A percentile compares a stretch with the other conserved stretches of the same genome.
Evolutionary conservation across 2,888 invertebrate species (phyloP).

Genomic region (Lasioglossum marginatum): DNA sequence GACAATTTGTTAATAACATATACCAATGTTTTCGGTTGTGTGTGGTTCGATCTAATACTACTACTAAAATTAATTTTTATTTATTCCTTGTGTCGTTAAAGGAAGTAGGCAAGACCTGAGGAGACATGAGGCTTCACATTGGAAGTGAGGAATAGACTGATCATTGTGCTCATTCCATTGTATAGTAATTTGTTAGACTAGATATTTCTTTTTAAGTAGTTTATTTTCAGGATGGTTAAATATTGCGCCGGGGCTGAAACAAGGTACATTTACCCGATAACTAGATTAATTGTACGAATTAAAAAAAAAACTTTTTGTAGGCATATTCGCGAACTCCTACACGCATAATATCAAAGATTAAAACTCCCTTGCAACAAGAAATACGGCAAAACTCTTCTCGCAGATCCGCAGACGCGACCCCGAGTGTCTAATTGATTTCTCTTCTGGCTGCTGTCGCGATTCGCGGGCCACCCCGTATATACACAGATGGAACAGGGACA

Average conservation of each 20-base stretch:
- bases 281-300: background rate
- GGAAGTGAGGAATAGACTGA: too few relatives aligned
- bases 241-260: too few relatives aligned
- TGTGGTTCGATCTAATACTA: too few relatives aligned
- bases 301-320: background rate
- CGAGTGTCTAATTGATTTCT: background rate
- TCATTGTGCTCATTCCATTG: too few relatives aligned
- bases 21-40: too few relatives aligned
- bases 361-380: background rate
- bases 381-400: background rate
- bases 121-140: too few relatives aligned
- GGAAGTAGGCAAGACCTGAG: too few relatives aligned
- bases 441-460: background rate
- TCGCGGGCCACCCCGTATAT: background rate
- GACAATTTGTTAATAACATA: too few relatives aligned
- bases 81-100: too few relatives aligned
- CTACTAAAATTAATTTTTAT: too few relatives aligned
- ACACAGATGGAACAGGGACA: conserved; percentile 40
- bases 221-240: background rate
- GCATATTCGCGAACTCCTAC: background rate
- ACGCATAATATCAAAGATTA: background rate
- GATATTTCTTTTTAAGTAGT: background rate
- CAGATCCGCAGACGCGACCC: background rate
- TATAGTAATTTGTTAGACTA: too few relatives aligned
- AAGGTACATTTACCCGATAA: background rate